Conservation (phyloP, 2,113 vertebrate genomes). For the Cynopterus brachyotis region DNA sequence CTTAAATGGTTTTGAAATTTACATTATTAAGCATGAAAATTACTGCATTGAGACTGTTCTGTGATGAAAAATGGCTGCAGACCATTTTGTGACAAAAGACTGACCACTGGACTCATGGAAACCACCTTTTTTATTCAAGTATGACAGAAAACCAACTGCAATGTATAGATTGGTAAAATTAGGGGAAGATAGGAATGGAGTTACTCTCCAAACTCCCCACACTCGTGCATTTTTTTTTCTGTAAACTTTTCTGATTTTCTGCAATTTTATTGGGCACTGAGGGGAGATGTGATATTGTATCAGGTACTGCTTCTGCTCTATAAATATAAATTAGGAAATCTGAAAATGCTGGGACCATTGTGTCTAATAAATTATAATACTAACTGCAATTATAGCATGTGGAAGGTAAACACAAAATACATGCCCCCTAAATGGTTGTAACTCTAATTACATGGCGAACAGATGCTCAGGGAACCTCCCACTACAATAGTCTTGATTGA, state of each 20-base stretch:
- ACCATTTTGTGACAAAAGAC: neutral
- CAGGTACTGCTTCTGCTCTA: neutral
- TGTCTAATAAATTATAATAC: neutral
- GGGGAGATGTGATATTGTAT: neutral
- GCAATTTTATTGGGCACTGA: neutral
- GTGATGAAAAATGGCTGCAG: neutral
- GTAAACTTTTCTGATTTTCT: neutral
- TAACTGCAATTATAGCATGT: neutral
- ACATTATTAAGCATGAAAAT: neutral
- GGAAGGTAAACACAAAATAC: neutral
- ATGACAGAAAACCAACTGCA: neutral
- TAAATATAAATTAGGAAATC: neutral
- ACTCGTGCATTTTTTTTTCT: neutral
- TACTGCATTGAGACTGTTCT: neutral
- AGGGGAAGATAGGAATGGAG: neutral
- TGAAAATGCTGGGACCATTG: neutral
- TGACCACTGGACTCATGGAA: neutral
- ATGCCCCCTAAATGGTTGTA: neutral
- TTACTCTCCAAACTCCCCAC: neutral
- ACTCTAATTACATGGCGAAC: neutral
- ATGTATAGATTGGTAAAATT: neutral
- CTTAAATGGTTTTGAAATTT: neutral
- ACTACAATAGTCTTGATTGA: neutral
- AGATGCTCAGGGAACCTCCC: neutral
- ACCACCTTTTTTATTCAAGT: neutral